A percentile compares a stretch with the other conserved stretches of the same genome.
phyloP scores from a whole-genome alignment of 2,797 vertebrate genomes.

The Danio tinwini region DNA sequence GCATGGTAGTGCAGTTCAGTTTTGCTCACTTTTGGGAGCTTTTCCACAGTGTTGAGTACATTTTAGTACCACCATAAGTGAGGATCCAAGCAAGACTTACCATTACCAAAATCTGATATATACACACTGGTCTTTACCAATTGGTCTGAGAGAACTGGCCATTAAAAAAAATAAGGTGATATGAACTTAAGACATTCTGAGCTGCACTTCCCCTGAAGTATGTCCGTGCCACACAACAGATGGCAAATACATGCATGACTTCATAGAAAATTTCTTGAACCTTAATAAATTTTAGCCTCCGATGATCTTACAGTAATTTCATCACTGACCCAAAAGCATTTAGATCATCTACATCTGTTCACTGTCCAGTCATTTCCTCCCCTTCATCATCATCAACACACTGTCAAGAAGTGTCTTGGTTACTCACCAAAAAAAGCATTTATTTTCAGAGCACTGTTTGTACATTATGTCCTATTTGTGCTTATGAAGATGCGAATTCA shows the following conservation, averaged over 20 bases:
- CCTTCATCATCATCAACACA: slow-evolving; percentile 10
- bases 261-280: slow-evolving; percentile 57
- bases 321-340: slow-evolving; percentile 51
- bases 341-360: slow-evolving; percentile 43
- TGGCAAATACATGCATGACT: slow-evolving; percentile 56
- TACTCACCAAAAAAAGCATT: neutral
- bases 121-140: too few relatives aligned
- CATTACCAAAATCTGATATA: too few relatives aligned
- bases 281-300: slow-evolving; percentile 53
- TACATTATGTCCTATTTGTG: slow-evolving; percentile 2
- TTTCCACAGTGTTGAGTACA: too few relatives aligned
- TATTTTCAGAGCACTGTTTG: slow-evolving; percentile 2
- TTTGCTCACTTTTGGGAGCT: too few relatives aligned
- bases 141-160: too few relatives aligned
- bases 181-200: slow-evolving; percentile 2
- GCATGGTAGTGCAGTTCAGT: too few relatives aligned
- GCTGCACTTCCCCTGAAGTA: slow-evolving; percentile 17
- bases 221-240: slow-evolving; percentile 50
- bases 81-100: too few relatives aligned
- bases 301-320: slow-evolving; percentile 38
- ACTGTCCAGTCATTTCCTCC: slow-evolving; percentile 18
- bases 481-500: slow-evolving; percentile 10
- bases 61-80: too few relatives aligned
- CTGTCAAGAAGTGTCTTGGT: neutral
- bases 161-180: slow-evolving; percentile 17